A percentile compares a stretch with the other conserved stretches of the same genome.
Conservation (phyloP, 2,797 vertebrate species). For the Rachycentron canadum region DNA sequence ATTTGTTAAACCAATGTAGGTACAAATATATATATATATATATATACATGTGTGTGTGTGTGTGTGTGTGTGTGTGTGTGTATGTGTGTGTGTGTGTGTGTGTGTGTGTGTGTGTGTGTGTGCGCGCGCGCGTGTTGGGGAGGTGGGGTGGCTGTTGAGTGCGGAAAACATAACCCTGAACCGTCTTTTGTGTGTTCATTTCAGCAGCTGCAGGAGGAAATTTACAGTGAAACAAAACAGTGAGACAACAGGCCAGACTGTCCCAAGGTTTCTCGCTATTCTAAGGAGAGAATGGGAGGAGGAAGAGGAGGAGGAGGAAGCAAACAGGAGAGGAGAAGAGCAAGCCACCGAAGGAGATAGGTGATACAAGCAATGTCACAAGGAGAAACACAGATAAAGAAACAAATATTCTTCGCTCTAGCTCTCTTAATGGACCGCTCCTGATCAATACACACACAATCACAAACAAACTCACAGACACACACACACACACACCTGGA, state of each 20-base stretch:
- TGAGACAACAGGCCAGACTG: slow-evolving; percentile 28
- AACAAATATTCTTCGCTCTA: slow-evolving; percentile 51
- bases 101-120: too few relatives aligned
- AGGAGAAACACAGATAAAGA: slow-evolving; percentile 51
- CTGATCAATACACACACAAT: slow-evolving; percentile 69
- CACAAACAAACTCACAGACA: slow-evolving; percentile 43
- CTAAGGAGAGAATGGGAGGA: slow-evolving; percentile 33
- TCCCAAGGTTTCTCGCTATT: slow-evolving; percentile 66
- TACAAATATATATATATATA: too few relatives aligned
- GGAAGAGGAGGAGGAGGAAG: slow-evolving; percentile 19
- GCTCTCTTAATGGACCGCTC: slow-evolving; percentile 63
- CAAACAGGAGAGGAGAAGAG: slow-evolving; percentile 19
- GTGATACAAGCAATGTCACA: slow-evolving; percentile 40
- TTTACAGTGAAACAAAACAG: slow-evolving; percentile 55
- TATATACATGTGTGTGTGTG: too few relatives aligned
- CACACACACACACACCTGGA: slow-evolving; percentile 63
- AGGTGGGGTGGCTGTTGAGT: background rate
- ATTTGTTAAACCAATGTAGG: slow-evolving; percentile 33
- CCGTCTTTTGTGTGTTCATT: slow-evolving; percentile 54
- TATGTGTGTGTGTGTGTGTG: too few relatives aligned
- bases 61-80: too few relatives aligned
- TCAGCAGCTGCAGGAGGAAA: slow-evolving; percentile 60
- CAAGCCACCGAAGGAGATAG: slow-evolving; percentile 15
- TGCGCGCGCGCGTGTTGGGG: background rate
- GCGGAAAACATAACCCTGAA: slow-evolving; percentile 28